phyloP scores from a whole-genome alignment of 2,888 invertebrate species.

The Platycnemis pennipes region DNA sequence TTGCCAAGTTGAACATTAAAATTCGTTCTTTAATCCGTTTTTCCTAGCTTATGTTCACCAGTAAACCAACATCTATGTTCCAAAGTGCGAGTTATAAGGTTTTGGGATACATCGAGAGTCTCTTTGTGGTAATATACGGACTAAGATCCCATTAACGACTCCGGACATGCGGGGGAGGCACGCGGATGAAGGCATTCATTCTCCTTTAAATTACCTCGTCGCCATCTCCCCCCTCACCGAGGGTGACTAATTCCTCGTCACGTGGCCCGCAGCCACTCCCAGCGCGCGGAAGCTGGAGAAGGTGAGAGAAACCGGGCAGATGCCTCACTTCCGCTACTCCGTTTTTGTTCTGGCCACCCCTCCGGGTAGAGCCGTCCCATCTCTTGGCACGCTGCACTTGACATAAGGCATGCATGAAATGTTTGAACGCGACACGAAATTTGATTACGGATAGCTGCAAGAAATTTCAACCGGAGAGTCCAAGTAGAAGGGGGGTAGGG shows the following conservation, averaged over 20 bases:
- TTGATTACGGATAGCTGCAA: slow-evolving; percentile 45
- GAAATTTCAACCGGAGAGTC: slow-evolving; percentile 12
- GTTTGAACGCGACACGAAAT: slow-evolving; percentile 50
- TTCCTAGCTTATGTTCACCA: too few relatives aligned
- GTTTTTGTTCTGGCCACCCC: not conserved
- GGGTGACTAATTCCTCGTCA: not conserved
- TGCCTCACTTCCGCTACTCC: not conserved
- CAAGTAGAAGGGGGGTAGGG: not conserved
- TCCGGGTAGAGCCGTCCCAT: not conserved
- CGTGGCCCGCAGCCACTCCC: not conserved
- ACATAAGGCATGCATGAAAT: slow-evolving; percentile 60
- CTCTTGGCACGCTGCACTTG: slow-evolving; percentile 40
- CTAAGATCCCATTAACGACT: not conserved
- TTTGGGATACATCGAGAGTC: not conserved
- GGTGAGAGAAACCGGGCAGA: not conserved
- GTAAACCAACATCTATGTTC: too few relatives aligned
- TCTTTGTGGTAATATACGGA: not conserved
- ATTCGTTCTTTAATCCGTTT: too few relatives aligned
- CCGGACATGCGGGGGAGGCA: not conserved
- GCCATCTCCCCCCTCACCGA: not conserved
- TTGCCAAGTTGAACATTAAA: too few relatives aligned
- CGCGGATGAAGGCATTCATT: not conserved
- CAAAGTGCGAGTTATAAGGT: not conserved
- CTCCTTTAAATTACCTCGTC: not conserved
- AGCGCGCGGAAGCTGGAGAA: not conserved